These are phyloP conservation scores for Sipha maydis DNA, from an alignment of 2,888 invertebrate genomes.

Conservation along the genomic window DNA sequence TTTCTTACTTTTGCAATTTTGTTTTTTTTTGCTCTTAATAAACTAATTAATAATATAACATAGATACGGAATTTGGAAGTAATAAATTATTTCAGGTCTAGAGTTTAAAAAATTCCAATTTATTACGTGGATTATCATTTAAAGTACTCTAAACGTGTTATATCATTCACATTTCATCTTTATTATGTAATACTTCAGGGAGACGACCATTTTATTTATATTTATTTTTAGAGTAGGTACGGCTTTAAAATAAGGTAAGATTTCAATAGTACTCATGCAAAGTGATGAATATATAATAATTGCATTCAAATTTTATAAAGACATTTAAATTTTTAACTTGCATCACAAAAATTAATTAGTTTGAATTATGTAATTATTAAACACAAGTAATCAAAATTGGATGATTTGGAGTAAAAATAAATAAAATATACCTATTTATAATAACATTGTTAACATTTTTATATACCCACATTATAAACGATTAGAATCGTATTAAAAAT, in stretches of 20 bases:
- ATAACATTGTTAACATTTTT: no score
- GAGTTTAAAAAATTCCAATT: background rate
- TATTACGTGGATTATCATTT: background rate
- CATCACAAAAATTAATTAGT: background rate
- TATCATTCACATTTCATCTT: background rate
- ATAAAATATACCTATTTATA: no score
- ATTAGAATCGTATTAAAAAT: no score
- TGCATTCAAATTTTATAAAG: background rate
- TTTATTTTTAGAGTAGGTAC: background rate
- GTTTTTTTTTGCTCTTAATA: no score
- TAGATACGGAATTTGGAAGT: background rate
- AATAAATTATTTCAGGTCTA: background rate
- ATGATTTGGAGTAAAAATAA: no score
- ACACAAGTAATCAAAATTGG: no score
- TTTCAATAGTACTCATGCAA: background rate
- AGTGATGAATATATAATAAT: background rate
- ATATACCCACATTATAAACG: no score
- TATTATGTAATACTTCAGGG: background rate
- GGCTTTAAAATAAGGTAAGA: background rate
- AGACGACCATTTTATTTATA: background rate
- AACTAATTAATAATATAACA: no score
- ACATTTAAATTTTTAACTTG: background rate
- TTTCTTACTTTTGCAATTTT: no score
- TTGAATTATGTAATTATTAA: no score
- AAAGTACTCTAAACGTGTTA: conserved; percentile 1